Conservation (phyloP, 2,797 vertebrate species). For the Echeneis naucrates region DNA sequence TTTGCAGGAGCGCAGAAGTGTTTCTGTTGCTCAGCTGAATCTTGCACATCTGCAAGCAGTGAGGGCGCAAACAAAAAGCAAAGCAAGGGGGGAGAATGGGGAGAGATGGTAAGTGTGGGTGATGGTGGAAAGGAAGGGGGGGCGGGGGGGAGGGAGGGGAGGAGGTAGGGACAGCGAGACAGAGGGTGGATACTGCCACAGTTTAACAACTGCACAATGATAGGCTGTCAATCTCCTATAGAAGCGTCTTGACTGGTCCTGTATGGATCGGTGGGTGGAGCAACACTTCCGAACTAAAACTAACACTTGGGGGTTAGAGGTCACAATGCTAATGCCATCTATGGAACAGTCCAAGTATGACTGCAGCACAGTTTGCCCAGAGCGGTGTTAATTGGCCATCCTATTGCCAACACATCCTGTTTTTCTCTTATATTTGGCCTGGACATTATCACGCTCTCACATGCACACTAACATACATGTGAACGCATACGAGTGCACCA, state of each 20-base stretch:
- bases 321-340: not conserved
- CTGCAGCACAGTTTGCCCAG: not conserved
- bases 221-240: constrained; percentile 17
- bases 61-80: constrained; percentile 18
- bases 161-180: not conserved
- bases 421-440: not conserved
- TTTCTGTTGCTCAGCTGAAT: constrained; percentile 30
- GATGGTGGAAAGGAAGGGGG: constrained; percentile 4
- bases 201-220: constrained; percentile 14
- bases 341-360: not conserved
- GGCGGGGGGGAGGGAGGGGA: not conserved
- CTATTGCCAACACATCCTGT: constrained; percentile 4
- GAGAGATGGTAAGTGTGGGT: constrained; percentile 4
- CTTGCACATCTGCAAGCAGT: constrained; percentile 34
- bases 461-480: constrained; percentile 6
- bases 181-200: constrained; percentile 25
- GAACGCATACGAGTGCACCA: constrained; percentile 25
- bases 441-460: not conserved
- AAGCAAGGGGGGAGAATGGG: constrained; percentile 16
- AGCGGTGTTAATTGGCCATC: not conserved
- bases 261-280: constrained; percentile 8
- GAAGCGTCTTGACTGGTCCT: constrained; percentile 3
- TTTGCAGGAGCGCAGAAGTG: not conserved
- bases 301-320: constrained; percentile 2
- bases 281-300: not conserved